phyloP scores from a whole-genome alignment of 2,888 invertebrate species.

The Philaethria dido region DNA sequence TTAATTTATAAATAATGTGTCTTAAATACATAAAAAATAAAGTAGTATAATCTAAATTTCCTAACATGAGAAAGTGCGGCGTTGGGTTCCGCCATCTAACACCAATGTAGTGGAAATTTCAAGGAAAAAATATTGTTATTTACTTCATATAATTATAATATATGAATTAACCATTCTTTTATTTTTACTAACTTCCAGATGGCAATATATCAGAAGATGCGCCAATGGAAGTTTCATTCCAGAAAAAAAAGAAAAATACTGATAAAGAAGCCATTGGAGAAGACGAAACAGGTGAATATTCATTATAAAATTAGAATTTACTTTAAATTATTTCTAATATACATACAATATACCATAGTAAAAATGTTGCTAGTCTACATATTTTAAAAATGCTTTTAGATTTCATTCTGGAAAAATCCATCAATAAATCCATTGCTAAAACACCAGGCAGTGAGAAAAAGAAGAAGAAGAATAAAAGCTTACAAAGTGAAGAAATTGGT shows the following conservation, averaged over 20 bases:
- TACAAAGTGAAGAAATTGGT: constrained; percentile 5
- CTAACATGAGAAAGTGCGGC: too few relatives aligned
- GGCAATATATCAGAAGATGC: constrained; percentile 47
- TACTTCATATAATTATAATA: too few relatives aligned
- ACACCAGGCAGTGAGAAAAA: constrained; percentile 42
- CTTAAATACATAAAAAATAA: too few relatives aligned
- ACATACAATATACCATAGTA: too few relatives aligned
- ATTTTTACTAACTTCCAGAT: background rate
- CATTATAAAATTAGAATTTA: too few relatives aligned
- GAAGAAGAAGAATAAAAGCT: constrained; percentile 33
- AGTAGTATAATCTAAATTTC: too few relatives aligned
- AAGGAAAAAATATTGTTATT: too few relatives aligned
- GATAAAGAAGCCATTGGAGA: constrained; percentile 2
- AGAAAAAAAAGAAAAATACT: constrained; percentile 46
- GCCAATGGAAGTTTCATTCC: constrained; percentile 52
- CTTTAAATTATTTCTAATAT: too few relatives aligned
- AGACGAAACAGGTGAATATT: constrained; percentile 30
- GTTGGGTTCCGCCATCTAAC: too few relatives aligned
- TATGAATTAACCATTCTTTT: too few relatives aligned
- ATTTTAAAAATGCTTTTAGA: background rate
- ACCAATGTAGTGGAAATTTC: too few relatives aligned
- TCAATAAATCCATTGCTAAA: constrained; percentile 37
- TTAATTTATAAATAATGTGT: background rate
- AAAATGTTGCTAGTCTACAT: background rate
- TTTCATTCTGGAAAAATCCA: constrained; percentile 25